phyloP scores from a whole-genome alignment of 2,888 invertebrate genomes.

The Abrostola triplasia region DNA sequence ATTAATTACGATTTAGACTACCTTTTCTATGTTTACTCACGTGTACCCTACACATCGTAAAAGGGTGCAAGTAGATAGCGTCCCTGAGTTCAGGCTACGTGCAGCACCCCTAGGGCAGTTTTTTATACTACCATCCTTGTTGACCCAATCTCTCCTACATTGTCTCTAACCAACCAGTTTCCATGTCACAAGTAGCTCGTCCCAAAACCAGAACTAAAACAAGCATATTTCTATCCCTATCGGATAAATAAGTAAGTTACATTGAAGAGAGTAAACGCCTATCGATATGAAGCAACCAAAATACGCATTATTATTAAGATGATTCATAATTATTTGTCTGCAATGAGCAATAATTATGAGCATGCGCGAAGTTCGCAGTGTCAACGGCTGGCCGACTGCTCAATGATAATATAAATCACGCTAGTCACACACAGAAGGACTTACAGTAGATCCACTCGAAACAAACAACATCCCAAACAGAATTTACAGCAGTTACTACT shows the following conservation, averaged over 20 bases:
- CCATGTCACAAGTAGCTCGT: no score
- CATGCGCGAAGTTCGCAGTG: constrained; percentile 27
- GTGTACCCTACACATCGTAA: no score
- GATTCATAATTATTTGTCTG: constrained; percentile 3
- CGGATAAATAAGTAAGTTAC: neutral
- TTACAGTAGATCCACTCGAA: neutral
- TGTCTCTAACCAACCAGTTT: no score
- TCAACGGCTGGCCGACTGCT: constrained; percentile 25
- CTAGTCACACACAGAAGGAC: neutral
- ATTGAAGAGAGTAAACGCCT: neutral
- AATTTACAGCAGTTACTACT: neutral
- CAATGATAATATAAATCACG: constrained; percentile 10
- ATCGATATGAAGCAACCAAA: neutral
- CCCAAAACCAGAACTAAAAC: no score
- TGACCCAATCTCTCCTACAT: no score
- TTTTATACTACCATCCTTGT: no score
- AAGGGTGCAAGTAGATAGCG: no score
- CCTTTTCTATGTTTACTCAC: no score
- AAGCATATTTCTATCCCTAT: no score
- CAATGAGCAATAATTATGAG: constrained; percentile 1
- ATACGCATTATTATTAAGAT: neutral
- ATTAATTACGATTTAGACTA: no score
- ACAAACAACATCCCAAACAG: neutral
- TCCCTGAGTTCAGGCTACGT: no score
- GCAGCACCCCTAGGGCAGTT: no score